These are phyloP conservation scores for Bolinopsis microptera DNA, from an alignment of 37 sponge, comb jelly and placozoan species.

Conservation along the genomic window DNA sequence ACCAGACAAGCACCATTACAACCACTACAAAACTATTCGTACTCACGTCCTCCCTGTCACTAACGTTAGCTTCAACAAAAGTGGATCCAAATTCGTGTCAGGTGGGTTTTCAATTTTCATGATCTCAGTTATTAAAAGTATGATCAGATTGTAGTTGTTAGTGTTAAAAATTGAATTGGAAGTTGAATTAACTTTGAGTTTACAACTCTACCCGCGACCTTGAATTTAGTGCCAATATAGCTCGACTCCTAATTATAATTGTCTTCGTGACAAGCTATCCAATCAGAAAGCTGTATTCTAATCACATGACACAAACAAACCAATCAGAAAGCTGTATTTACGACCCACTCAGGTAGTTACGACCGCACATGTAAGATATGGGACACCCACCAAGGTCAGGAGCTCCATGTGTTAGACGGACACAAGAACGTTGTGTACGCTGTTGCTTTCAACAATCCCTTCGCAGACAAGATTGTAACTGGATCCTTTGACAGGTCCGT, in stretches of 20 bases:
- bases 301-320: too few species aligned
- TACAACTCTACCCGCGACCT: too few species aligned
- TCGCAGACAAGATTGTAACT: conserved; percentile 96
- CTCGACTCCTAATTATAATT: too few species aligned
- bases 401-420: conserved; percentile 90
- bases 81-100: conserved; percentile 79
- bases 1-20: conserved; percentile 27
- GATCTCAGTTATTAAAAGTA: background rate
- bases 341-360: conserved; percentile 98
- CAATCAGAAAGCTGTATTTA: too few species aligned
- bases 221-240: too few species aligned
- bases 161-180: too few species aligned
- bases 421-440: conserved; percentile 98
- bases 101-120: background rate
- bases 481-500: conserved; percentile 96
- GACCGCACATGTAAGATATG: conserved; percentile 97
- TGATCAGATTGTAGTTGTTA: too few species aligned
- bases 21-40: conserved; percentile 68
- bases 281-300: too few species aligned
- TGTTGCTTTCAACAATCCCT: conserved; percentile 98
- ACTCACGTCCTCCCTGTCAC: conserved; percentile 94
- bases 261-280: too few species aligned
- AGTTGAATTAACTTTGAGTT: too few species aligned
- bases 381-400: conserved; percentile 88
- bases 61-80: conserved; percentile 94